Evolutionary conservation across 2,888 invertebrate species (phyloP).

Genomic region (Omphaloscelis lunosa): DNA sequence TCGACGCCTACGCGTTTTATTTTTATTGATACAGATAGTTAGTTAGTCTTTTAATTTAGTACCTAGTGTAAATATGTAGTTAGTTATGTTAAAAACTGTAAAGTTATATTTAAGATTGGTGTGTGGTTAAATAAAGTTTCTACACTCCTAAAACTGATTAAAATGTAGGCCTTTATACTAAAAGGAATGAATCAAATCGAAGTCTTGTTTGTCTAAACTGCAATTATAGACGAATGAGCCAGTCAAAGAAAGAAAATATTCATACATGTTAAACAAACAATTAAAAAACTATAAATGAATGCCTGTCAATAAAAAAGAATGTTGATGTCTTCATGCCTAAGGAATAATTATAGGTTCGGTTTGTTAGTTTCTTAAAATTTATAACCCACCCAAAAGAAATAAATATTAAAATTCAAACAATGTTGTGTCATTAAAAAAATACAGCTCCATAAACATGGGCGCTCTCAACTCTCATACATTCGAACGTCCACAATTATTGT

Average conservation of each 20-base stretch:
- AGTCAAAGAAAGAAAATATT: neutral
- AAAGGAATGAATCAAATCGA: neutral
- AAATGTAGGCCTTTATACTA: too few relatives aligned
- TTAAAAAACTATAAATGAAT: slow-evolving; percentile 43
- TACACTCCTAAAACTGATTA: too few relatives aligned
- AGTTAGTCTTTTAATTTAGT: too few relatives aligned
- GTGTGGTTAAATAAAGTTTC: too few relatives aligned
- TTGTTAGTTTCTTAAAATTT: slow-evolving; percentile 62
- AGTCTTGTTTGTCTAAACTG: neutral
- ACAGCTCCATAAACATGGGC: slow-evolving; percentile 63
- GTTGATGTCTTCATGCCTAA: slow-evolving; percentile 54
- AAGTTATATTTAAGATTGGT: too few relatives aligned
- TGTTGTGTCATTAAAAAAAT: slow-evolving; percentile 66
- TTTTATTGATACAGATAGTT: too few relatives aligned
- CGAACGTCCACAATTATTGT: slow-evolving; percentile 78
- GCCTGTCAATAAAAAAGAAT: slow-evolving; percentile 37
- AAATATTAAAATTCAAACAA: slow-evolving; percentile 68
- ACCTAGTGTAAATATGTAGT: too few relatives aligned
- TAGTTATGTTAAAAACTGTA: too few relatives aligned
- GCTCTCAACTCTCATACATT: slow-evolving; percentile 66
- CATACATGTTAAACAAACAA: slow-evolving; percentile 30
- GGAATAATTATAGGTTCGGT: slow-evolving; percentile 61
- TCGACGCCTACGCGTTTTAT: too few relatives aligned
- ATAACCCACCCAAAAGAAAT: slow-evolving; percentile 57
- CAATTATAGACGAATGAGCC: neutral